These are phyloP conservation scores for Otus scops DNA, from an alignment of 2,797 vertebrate genomes.

Conservation along the genomic window DNA sequence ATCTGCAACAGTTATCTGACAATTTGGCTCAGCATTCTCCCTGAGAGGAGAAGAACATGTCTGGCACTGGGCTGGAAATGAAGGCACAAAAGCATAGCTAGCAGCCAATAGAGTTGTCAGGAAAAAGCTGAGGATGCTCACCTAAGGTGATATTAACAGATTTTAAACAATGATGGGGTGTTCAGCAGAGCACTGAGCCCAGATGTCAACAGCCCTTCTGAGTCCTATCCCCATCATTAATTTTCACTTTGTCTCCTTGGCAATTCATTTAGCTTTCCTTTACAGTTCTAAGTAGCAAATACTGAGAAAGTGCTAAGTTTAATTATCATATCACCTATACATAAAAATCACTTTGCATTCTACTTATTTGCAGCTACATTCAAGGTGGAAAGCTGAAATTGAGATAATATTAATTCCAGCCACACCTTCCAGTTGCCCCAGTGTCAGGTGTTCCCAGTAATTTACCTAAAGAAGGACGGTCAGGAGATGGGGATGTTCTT, in stretches of 20 bases:
- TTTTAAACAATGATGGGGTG: background rate
- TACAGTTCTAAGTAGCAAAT: background rate
- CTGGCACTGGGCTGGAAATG: background rate
- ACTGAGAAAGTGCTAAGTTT: background rate
- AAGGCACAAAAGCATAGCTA: background rate
- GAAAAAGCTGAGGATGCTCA: background rate
- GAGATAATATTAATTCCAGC: background rate
- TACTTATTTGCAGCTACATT: background rate
- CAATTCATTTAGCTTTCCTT: constrained; percentile 1
- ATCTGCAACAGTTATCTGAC: background rate
- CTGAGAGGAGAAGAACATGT: background rate
- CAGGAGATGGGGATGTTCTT: background rate
- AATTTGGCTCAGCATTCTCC: background rate
- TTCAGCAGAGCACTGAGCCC: background rate
- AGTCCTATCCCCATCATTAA: background rate
- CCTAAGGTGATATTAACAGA: background rate
- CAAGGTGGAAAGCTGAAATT: background rate
- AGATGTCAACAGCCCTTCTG: background rate
- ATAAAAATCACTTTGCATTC: background rate
- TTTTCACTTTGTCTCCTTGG: background rate
- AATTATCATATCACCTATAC: background rate
- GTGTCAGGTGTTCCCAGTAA: background rate
- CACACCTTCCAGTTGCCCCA: background rate
- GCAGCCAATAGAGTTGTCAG: background rate
- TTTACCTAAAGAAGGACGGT: background rate